Evolutionary conservation across 2,888 invertebrate genomes (phyloP), one percentile per base, ranked within the genome.

Genomic region (Chirona hameri): DNA sequence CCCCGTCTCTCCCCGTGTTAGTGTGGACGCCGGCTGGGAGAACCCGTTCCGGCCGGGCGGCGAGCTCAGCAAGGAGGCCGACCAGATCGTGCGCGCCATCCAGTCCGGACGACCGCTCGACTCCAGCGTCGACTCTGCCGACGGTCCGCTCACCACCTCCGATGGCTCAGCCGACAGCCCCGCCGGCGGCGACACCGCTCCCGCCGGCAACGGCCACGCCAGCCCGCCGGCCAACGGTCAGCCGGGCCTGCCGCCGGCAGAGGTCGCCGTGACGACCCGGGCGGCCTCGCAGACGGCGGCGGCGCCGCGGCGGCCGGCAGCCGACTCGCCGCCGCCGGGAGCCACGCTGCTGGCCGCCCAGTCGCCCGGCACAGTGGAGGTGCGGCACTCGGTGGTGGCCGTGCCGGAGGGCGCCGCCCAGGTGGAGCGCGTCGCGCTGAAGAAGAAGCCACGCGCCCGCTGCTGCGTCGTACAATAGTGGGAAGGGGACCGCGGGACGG

Each of bases 21-120:
- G 76, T 24, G 46, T 76, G 4, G 76, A 76, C 46, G 76, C 76
- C 76, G 96, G 96, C 85, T 96, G 97, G 94, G 98, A 98, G 89
- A 98, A 98, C 89, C 98, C 98, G 83, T 98, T 98, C 91, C 93
- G 97, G 88, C 97, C 97, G 52, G 98, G 97, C 87, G 97, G 98
- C 84, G 97, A 97, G 89, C 90, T 98, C 87, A 96, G 96, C 87
- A 92, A 94, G 86, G 96, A 98, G 89, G 97, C 98, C 48, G 98
- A 98, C 89, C 96, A 97, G 90, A 97, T 98, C 86, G 96, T 98
- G 85, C 95, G 96, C 87, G 91, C 96, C 89, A 96, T 97, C 88
- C 96, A 96, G 90, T 96, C 93, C 85, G 95, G 95, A 83, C 94
- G 94, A 88, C 95, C 95, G 83, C 94, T 95, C 87, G 52, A 94